These are phyloP conservation scores for Drosophila navojoa DNA, from an alignment of 1,140 invertebrate genomes.

Conservation along the genomic window DNA sequence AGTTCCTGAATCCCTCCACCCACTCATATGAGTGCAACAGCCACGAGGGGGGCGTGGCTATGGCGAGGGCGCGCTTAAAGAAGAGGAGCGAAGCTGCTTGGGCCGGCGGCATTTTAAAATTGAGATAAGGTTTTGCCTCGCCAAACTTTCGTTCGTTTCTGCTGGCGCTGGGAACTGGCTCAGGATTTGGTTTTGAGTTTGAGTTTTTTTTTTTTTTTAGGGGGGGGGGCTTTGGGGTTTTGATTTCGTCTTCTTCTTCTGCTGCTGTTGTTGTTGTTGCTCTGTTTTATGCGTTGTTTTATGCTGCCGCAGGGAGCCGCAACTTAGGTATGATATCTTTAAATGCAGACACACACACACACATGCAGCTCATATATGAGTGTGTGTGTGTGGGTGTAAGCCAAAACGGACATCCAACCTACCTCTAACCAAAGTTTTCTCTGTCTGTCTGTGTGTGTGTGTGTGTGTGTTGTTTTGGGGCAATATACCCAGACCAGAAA, in stretches of 20 bases:
- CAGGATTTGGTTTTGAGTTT: conserved; percentile 9
- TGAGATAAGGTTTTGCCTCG: conserved; percentile 83
- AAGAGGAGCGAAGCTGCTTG: conserved; percentile 31
- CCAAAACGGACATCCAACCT: conserved; percentile 69
- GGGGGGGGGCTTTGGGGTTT: conserved; percentile 34
- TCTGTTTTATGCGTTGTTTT: conserved; percentile 62
- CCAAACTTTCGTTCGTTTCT: conserved; percentile 73
- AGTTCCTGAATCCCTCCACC: neutral
- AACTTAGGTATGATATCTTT: conserved; percentile 83
- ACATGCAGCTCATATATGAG: conserved; percentile 15
- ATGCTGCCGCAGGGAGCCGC: conserved; percentile 59
- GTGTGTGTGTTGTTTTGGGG: conserved; percentile 47
- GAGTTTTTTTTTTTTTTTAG: neutral
- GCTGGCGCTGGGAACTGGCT: conserved; percentile 27
- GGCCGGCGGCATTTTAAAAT: conserved; percentile 75
- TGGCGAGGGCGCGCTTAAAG: neutral
- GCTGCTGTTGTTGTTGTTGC: conserved; percentile 30
- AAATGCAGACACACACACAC: conserved; percentile 71
- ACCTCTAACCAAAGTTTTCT: conserved; percentile 50
- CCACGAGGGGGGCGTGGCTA: neutral
- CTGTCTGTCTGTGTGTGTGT: conserved; percentile 10
- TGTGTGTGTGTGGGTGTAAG: conserved; percentile 42
- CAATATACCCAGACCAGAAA: conserved; percentile 36
- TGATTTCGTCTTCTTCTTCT: conserved; percentile 46
- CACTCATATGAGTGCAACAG: conserved; percentile 5